phyloP scores from a whole-genome alignment of 1,140 invertebrate species.

The Ceratosolen solmsi region DNA sequence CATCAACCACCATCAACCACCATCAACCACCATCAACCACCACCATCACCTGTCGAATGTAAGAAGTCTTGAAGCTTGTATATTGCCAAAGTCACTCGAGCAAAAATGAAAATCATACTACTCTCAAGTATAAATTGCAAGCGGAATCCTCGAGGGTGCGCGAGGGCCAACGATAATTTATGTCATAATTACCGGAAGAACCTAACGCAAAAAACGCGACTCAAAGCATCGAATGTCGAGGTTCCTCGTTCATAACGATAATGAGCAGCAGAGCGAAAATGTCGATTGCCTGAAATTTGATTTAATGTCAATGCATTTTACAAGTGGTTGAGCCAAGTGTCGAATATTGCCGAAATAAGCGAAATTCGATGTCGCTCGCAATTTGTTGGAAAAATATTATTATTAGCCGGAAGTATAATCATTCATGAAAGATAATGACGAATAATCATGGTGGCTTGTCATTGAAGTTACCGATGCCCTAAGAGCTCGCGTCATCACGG shows the following conservation, averaged over 20 bases:
- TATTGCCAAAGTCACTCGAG: background rate
- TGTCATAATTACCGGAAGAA: background rate
- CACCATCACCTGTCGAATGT: too few relatives aligned
- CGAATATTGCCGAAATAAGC: too few relatives aligned
- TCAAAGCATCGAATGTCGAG: background rate
- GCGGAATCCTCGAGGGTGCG: background rate
- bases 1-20: too few relatives aligned
- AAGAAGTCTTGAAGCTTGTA: background rate
- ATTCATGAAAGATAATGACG: too few relatives aligned
- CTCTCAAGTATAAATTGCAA: background rate
- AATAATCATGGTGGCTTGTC: too few relatives aligned
- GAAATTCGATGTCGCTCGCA: too few relatives aligned
- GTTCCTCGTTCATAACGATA: background rate
- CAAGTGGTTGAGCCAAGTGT: background rate
- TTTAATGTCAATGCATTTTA: background rate
- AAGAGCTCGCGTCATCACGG: background rate
- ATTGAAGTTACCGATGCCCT: too few relatives aligned
- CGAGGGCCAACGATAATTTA: background rate
- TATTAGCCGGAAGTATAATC: background rate
- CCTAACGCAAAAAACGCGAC: background rate
- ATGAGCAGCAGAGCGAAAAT: background rate
- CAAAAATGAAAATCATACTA: slow-evolving; percentile 5
- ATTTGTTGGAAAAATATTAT: background rate
- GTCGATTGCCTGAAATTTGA: background rate
- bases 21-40: too few relatives aligned